Evolutionary conservation across 1,140 invertebrate genomes (phyloP).

Genomic region (Drosophila paulistorum): DNA sequence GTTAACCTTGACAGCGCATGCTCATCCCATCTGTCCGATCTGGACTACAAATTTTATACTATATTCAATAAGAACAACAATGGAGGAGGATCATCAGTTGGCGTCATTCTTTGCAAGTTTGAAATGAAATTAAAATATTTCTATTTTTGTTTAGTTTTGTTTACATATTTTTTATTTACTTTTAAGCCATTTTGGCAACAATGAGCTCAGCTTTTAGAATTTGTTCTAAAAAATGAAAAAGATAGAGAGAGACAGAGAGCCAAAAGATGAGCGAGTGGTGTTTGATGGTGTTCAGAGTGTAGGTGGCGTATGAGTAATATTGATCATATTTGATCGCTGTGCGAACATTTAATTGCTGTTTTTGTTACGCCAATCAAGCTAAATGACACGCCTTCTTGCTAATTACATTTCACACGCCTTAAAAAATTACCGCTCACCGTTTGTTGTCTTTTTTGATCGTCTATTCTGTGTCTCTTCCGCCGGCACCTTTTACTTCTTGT

Average conservation of each 20-base stretch:
- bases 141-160: constrained; percentile 43
- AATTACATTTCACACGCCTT: constrained; percentile 63
- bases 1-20: constrained; percentile 24
- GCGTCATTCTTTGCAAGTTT: constrained; percentile 48
- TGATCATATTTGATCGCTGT: constrained; percentile 25
- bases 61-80: constrained; percentile 3
- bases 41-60: constrained; percentile 35
- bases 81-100: constrained; percentile 33
- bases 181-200: constrained; percentile 46
- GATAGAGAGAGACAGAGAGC: not conserved
- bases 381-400: constrained; percentile 23
- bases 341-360: constrained; percentile 54
- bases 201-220: constrained; percentile 54
- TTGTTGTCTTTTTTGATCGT: constrained; percentile 13
- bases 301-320: constrained; percentile 68
- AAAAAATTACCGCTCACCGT: constrained; percentile 23
- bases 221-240: constrained; percentile 40
- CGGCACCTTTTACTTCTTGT: constrained; percentile 57
- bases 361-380: constrained; percentile 37
- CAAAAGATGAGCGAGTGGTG: not conserved
- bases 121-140: constrained; percentile 40
- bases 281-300: constrained; percentile 20
- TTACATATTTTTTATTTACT: constrained; percentile 65
- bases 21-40: constrained; percentile 33
- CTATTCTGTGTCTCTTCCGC: constrained; percentile 53